Evolutionary conservation across 2,113 vertebrate genomes (phyloP).

Genomic region (Ailurus styani): DNA sequence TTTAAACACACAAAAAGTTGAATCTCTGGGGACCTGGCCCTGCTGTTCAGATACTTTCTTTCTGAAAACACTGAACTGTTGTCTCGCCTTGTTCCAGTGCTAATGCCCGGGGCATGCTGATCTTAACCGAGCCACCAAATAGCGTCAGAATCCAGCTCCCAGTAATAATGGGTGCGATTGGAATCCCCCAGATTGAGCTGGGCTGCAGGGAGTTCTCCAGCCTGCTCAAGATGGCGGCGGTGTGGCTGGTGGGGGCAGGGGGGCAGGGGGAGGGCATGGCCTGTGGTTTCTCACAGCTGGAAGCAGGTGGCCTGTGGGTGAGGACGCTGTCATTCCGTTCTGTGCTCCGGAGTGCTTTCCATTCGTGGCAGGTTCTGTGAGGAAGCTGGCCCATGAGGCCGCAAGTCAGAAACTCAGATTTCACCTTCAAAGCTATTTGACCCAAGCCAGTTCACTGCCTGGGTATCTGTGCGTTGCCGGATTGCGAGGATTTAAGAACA

Average conservation of each 20-base stretch:
- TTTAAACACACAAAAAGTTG: background rate
- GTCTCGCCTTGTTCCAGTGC: background rate
- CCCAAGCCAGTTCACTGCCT: background rate
- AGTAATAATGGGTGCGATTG: background rate
- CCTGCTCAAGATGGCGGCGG: accelerated
- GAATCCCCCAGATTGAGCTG: accelerated
- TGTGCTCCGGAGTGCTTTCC: no score
- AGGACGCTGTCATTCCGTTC: background rate
- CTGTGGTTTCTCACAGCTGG: background rate
- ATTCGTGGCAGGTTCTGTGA: background rate
- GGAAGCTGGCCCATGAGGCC: background rate
- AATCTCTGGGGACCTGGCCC: background rate
- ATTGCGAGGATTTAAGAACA: background rate
- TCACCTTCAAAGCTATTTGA: background rate
- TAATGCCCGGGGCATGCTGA: background rate
- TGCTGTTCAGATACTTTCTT: background rate
- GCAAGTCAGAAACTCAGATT: background rate
- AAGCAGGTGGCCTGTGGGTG: background rate
- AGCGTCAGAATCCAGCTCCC: background rate
- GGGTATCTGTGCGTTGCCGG: background rate
- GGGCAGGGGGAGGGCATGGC: accelerated
- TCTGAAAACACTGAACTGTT: background rate
- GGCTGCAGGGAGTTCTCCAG: accelerated
- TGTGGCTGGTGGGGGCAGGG: background rate
- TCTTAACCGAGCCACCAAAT: background rate